Conservation (phyloP, 2,113 vertebrate species). For the Austrofundulus limnaeus region DNA sequence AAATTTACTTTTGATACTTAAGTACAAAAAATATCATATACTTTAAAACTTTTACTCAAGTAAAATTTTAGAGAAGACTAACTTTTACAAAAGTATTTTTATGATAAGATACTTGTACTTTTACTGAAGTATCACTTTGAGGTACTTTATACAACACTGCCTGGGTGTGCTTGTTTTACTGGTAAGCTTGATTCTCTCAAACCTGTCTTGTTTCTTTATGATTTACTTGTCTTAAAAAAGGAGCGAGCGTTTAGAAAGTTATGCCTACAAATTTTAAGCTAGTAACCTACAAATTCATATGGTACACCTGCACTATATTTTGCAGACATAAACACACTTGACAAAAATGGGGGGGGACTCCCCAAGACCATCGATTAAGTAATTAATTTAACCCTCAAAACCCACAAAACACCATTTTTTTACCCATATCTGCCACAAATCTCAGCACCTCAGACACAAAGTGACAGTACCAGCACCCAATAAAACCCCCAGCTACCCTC, state of each 20-base stretch:
- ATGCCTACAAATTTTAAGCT: background rate
- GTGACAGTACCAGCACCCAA: slow-evolving; percentile 65
- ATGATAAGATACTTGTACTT: too few species aligned
- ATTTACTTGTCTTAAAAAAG: slow-evolving; percentile 2
- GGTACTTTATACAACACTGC: too few species aligned
- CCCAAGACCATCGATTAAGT: slow-evolving; percentile 23
- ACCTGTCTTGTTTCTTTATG: background rate
- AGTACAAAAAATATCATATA: too few species aligned
- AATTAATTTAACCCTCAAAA: slow-evolving; percentile 29
- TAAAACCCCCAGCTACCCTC: slow-evolving; percentile 47
- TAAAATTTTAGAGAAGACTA: too few species aligned
- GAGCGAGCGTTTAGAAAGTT: slow-evolving; percentile 3
- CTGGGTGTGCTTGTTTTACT: background rate
- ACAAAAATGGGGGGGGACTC: slow-evolving; percentile 21
- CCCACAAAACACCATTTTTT: slow-evolving; percentile 37
- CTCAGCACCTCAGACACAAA: slow-evolving; percentile 45
- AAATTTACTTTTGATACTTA: too few species aligned
- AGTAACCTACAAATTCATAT: slow-evolving; percentile 15
- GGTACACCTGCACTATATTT: slow-evolving; percentile 6
- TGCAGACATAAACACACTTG: slow-evolving; percentile 24
- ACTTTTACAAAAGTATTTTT: too few species aligned
- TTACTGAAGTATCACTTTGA: too few species aligned
- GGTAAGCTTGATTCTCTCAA: background rate
- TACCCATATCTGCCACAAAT: slow-evolving; percentile 53
- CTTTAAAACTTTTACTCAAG: too few species aligned